phyloP scores from a whole-genome alignment of 2,797 vertebrate species.

The Monodelphis domestica region DNA sequence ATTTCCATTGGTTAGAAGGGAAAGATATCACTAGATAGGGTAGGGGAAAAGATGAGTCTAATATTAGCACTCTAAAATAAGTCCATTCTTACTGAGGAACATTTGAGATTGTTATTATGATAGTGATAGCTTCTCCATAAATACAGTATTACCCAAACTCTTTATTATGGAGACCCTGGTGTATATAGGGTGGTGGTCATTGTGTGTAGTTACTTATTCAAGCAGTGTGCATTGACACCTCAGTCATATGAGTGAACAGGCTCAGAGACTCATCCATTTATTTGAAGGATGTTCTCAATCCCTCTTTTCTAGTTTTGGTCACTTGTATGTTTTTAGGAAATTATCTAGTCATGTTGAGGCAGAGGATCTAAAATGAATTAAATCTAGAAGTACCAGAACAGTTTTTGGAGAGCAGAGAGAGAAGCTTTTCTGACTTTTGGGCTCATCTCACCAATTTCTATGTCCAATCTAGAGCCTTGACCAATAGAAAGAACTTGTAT shows the following conservation, averaged over 20 bases:
- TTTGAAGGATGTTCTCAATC: neutral
- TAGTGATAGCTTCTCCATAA: neutral
- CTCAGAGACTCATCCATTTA: neutral
- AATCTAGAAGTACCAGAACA: neutral
- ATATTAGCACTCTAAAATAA: neutral
- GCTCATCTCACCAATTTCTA: neutral
- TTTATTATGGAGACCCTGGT: too few relatives aligned
- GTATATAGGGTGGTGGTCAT: neutral
- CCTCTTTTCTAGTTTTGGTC: neutral
- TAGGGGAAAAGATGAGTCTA: neutral
- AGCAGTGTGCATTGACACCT: neutral
- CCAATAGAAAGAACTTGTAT: neutral
- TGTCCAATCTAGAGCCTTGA: neutral
- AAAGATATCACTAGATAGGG: neutral
- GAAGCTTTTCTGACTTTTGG: neutral
- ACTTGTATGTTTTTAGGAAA: neutral
- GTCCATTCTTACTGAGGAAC: neutral
- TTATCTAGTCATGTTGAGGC: neutral
- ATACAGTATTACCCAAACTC: fast-evolving
- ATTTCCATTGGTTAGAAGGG: neutral
- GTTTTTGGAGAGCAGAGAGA: neutral
- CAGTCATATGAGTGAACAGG: neutral
- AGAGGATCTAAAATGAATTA: neutral
- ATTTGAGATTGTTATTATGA: neutral
- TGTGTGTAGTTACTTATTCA: neutral